Conservation (phyloP, 2,888 invertebrate species). For the Cantharis flavilabris region DNA sequence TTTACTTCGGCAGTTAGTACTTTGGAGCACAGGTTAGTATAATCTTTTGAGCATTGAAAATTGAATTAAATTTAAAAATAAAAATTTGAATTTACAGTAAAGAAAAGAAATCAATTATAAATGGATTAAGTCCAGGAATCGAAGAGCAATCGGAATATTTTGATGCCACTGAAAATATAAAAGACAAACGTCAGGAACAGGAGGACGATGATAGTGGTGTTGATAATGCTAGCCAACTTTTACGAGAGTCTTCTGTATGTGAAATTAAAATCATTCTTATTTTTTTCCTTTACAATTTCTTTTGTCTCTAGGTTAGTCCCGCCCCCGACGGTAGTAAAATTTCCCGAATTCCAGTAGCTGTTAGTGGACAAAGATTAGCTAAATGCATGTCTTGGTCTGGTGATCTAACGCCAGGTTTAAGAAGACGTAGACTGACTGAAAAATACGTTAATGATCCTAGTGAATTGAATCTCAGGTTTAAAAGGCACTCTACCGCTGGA, state of each 20-base stretch:
- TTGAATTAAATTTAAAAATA: neutral
- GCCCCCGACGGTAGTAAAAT: constrained; percentile 54
- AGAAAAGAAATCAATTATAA: constrained; percentile 51
- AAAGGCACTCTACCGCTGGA: constrained; percentile 61
- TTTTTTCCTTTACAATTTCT: no score
- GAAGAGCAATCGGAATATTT: constrained; percentile 81
- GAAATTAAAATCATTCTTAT: neutral
- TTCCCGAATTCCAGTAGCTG: constrained; percentile 71
- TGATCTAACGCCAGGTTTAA: constrained; percentile 67
- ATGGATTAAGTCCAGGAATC: constrained; percentile 63
- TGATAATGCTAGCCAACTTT: constrained; percentile 54
- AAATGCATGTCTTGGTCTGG: constrained; percentile 76
- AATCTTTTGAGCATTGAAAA: neutral
- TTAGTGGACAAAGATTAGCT: constrained; percentile 62
- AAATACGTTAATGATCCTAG: constrained; percentile 87
- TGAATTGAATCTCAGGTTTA: constrained; percentile 80
- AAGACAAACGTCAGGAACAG: constrained; percentile 51
- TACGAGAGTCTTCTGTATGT: constrained; percentile 53
- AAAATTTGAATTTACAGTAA: constrained; percentile 34
- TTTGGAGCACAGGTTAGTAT: constrained; percentile 45
- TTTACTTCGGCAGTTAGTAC: constrained; percentile 47
- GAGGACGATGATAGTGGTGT: constrained; percentile 56
- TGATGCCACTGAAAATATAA: constrained; percentile 74
- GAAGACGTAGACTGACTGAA: constrained; percentile 75
- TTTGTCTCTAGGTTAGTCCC: constrained; percentile 47